phyloP scores from a whole-genome alignment of 2,888 invertebrate species.

The Ophion slaviceki region DNA sequence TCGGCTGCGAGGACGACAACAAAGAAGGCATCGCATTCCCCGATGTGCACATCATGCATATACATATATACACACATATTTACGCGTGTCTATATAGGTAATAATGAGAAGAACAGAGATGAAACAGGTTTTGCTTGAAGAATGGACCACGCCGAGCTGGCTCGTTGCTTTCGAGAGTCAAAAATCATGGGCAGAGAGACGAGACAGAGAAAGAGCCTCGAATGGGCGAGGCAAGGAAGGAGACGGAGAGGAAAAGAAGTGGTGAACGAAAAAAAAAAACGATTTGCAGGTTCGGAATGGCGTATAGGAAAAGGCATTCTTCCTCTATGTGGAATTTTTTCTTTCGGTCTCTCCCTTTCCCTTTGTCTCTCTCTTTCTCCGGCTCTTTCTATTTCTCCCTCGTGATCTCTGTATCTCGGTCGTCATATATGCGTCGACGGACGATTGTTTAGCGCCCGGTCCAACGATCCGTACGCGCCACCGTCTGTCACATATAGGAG shows the following conservation, averaged over 20 bases:
- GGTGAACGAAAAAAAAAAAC: constrained; percentile 46
- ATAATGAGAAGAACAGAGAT: constrained; percentile 80
- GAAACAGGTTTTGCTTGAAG: constrained; percentile 80
- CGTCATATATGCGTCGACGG: constrained; percentile 54
- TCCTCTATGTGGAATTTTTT: background rate
- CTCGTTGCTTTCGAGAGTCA: constrained; percentile 50
- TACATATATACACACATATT: constrained; percentile 20
- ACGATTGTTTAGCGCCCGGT: constrained; percentile 78
- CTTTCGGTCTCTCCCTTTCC: background rate
- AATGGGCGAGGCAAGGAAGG: constrained; percentile 53
- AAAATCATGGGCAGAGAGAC: constrained; percentile 55
- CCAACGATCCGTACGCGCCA: constrained; percentile 78
- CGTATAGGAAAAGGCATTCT: constrained; percentile 46
- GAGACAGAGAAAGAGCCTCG: constrained; percentile 28
- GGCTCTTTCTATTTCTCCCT: constrained; percentile 8
- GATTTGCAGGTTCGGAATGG: constrained; percentile 36
- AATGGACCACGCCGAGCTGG: constrained; percentile 70
- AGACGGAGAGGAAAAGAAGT: constrained; percentile 25
- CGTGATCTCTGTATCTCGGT: constrained; percentile 36
- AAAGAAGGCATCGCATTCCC: constrained; percentile 70
- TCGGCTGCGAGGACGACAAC: constrained; percentile 76
- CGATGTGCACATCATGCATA: constrained; percentile 22
- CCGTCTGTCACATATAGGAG: constrained; percentile 73
- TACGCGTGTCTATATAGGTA: constrained; percentile 67
- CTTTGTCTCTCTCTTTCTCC: constrained; percentile 17